Base-by-base conservation (phyloP, 2,113 vertebrate genomes). In the Paracanthobrama guichenoti region DNA sequence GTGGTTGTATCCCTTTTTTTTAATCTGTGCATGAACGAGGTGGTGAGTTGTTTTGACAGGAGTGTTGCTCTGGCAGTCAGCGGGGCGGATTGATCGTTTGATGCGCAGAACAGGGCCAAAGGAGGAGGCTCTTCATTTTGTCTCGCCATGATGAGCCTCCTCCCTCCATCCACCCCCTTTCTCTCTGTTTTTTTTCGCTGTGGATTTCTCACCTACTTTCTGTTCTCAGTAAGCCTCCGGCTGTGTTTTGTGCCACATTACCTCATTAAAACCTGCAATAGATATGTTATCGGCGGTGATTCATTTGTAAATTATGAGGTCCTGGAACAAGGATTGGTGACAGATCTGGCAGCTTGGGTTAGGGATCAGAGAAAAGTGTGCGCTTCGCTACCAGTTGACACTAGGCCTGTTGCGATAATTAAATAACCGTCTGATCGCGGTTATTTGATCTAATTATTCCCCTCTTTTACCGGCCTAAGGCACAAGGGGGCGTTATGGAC, bases 31-130 rank as follows among this genome's bases (percentile, higher is more conserved):
- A 81, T 66, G 72, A 84, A 60, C 10, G n/a, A 73, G 67, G 50
- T 35, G 74, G 10, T 46, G 59, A 89, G 83, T 62, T 72, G 46
- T 88, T 88, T 74, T 90, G 92, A 92, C 91, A 89, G 88, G 76
- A 84, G 75, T 85, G 24, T 86, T 88, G 87, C 84, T 74, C 82
- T 72, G 67, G 39, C 62, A 59, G 82, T 79, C 42, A 76, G 76
- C 69, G 53, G 16, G 72, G 62, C 44, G 67, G 80, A 85, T 86
- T 77, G 50, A 62, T 79, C 50, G 13, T 88, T 79, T 82, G 75
- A 89, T 89, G 81, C 24, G 78, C 11, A 85, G 84, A 82, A 89
- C 86, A 62, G 35, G 77, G 44, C 89, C 86, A 89, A 90, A 88
- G 76, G 74, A 87, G 88, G 79, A 88, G 79, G 79, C 18, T 22